Evolutionary conservation across 2,113 vertebrate species (phyloP).

Genomic region (Xiphophorus maculatus): DNA sequence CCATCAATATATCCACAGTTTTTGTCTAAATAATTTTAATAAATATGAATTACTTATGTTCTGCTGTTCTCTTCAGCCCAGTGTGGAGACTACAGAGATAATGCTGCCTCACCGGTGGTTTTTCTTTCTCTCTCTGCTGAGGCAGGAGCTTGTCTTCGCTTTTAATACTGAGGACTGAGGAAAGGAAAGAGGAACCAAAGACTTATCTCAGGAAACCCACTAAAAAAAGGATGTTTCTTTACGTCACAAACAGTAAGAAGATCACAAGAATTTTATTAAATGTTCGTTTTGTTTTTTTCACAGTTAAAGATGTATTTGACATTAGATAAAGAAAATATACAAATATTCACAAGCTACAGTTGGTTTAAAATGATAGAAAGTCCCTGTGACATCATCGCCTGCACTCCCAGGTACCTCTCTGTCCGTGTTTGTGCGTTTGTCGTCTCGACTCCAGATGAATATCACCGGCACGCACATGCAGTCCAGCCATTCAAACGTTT

Average conservation of each 20-base stretch:
- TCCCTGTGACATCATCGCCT: background rate
- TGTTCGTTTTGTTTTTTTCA: too few relatives aligned
- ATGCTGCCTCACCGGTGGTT: rapidly evolving
- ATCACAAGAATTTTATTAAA: background rate
- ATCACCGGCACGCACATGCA: background rate
- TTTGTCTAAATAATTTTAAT: background rate
- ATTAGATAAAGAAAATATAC: background rate
- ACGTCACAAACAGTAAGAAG: conserved; percentile 11
- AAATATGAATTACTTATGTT: background rate
- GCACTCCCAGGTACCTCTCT: conserved; percentile 24
- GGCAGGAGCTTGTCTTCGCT: background rate
- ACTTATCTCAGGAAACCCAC: background rate
- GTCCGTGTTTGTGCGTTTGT: background rate
- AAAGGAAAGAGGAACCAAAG: conserved; percentile 58
- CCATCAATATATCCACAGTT: background rate
- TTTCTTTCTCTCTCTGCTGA: background rate
- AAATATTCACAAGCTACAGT: background rate
- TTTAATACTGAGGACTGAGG: background rate
- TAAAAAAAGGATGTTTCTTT: conserved; percentile 8
- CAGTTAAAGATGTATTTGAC: background rate
- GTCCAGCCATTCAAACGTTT: conserved; percentile 24
- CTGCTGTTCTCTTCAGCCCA: background rate
- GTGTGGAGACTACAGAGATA: background rate
- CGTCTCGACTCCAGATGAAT: background rate
- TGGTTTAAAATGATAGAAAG: background rate